Evolutionary conservation across 2,888 invertebrate genomes (phyloP).

Genomic region (Watsonalla cultraria): DNA sequence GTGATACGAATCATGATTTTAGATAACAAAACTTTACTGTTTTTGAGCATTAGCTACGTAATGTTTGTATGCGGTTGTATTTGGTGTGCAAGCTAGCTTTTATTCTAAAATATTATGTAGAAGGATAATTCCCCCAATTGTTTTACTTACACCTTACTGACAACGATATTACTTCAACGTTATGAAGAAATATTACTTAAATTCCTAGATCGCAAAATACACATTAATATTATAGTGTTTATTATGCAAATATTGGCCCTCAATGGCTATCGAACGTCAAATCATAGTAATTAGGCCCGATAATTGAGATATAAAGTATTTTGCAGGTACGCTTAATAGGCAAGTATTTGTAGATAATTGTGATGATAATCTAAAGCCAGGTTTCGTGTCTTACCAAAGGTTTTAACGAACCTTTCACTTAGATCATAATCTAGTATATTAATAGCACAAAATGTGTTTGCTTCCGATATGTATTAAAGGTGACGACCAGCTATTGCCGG

Average conservation of each 20-base stretch:
- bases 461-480: constrained; percentile 41
- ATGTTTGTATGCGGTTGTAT: background rate
- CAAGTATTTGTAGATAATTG: constrained; percentile 3
- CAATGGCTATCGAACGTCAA: no score
- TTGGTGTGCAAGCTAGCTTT: no score
- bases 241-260: no score
- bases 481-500: constrained; percentile 24
- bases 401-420: constrained; percentile 33
- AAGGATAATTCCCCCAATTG: no score
- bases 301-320: no score
- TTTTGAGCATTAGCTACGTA: background rate
- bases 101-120: no score
- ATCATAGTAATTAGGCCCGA: no score
- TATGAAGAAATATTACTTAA: no score
- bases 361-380: constrained; percentile 6
- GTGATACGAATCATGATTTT: constrained; percentile 4
- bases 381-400: constrained; percentile 15
- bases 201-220: no score
- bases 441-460: constrained; percentile 25
- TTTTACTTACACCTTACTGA: no score
- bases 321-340: background rate
- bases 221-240: no score
- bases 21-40: background rate
- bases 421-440: constrained; percentile 29
- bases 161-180: no score